A percentile compares a stretch with the other conserved stretches of the same genome.
Evolutionary conservation across 2,797 vertebrate species (phyloP).

Genomic region (Dicrostonyx torquatus): DNA sequence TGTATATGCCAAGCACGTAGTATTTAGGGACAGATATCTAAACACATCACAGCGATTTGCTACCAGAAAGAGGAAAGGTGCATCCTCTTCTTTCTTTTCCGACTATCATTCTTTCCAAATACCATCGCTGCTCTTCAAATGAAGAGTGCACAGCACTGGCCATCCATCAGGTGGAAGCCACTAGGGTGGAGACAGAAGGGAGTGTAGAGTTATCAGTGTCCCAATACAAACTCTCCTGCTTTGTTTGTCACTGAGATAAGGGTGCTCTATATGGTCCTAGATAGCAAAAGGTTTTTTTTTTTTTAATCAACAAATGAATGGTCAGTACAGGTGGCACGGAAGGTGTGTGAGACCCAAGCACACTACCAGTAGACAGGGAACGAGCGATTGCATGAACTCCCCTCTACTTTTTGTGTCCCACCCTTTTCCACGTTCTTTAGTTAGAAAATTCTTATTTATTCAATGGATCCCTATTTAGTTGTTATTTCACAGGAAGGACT

Average conservation of each 20-base stretch:
- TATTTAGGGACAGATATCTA: not conserved
- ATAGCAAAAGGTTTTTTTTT: not conserved
- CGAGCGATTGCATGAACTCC: not conserved
- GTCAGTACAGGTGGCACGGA: not conserved
- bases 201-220: not conserved
- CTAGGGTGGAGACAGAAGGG: not conserved
- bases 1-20: not conserved
- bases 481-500: not conserved
- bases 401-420: not conserved
- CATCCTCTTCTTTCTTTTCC: not conserved
- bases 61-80: not conserved
- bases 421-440: not conserved
- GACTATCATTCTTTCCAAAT: not conserved
- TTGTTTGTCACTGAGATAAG: not conserved
- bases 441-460: not conserved
- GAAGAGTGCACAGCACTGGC: not conserved
- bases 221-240: not conserved
- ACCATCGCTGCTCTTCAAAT: not conserved
- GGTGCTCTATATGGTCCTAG: not conserved
- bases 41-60: not conserved
- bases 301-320: conserved; percentile 1
- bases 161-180: not conserved
- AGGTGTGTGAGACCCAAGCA: not conserved
- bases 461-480: not conserved
- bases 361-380: not conserved